Percentiles rank a stretch among this genome's conserved stretches.
Conservation (phyloP, 1,140 invertebrate genomes). For the Hermetia illucens region DNA sequence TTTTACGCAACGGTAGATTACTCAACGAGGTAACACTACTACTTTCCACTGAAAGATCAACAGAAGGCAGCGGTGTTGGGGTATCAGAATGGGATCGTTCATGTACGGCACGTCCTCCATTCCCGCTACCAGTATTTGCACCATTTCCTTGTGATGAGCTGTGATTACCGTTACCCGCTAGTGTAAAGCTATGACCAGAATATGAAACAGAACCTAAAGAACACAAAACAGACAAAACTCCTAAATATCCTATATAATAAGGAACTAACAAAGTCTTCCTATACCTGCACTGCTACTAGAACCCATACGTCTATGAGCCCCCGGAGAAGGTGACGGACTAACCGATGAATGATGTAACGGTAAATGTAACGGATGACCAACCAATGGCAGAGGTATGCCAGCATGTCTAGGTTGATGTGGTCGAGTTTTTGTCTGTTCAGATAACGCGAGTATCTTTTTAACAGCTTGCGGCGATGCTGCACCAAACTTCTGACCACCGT, state of each 20-base stretch:
- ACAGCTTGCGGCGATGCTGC: conserved; percentile 92
- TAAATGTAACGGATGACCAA: conserved; percentile 12
- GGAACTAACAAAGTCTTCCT: conserved; percentile 9
- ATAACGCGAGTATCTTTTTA: conserved; percentile 78
- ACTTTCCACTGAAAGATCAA: conserved; percentile 85
- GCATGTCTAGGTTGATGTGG: conserved; percentile 66
- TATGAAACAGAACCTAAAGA: conserved; percentile 1
- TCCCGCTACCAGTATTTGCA: conserved; percentile 9
- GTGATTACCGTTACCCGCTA: conserved; percentile 15
- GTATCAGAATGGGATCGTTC: conserved; percentile 86
- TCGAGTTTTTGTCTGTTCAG: conserved; percentile 72
- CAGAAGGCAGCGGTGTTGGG: conserved; percentile 62
- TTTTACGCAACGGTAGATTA: conserved; percentile 77
- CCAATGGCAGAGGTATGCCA: conserved; percentile 34
- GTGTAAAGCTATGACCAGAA: background rate
- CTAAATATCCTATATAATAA: background rate
- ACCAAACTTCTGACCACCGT: conserved; percentile 57
- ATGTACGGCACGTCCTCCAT: conserved; percentile 43
- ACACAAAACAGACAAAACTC: background rate
- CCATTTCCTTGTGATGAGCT: conserved; percentile 6
- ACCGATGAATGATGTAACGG: conserved; percentile 8
- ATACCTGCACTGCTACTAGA: conserved; percentile 33
- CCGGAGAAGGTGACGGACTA: conserved; percentile 36
- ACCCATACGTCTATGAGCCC: conserved; percentile 50
- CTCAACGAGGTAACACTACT: conserved; percentile 88